phyloP scores from a whole-genome alignment of 2,113 vertebrate species.

The Sander vitreus region DNA sequence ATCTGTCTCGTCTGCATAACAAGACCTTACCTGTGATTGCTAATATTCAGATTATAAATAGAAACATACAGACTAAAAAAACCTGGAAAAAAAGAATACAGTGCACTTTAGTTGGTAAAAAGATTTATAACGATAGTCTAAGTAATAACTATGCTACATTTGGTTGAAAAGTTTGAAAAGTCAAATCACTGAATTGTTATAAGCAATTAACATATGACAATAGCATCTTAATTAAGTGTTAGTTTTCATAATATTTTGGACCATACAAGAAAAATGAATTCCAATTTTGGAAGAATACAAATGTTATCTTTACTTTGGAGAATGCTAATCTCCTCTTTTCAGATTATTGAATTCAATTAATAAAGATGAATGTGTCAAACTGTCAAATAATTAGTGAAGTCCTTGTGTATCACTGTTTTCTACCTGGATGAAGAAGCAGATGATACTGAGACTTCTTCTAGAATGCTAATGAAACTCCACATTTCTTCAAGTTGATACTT shows the following conservation, averaged over 20 bases:
- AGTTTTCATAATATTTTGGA: neutral
- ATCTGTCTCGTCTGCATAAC: neutral
- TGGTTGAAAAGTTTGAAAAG: neutral
- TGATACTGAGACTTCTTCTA: neutral
- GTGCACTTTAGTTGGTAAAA: neutral
- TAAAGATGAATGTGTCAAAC: neutral
- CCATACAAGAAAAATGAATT: neutral
- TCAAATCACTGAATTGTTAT: neutral
- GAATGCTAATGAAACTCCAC: constrained; percentile 11
- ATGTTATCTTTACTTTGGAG: neutral
- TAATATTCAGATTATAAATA: too few species aligned
- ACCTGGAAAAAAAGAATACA: too few species aligned
- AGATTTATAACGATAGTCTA: neutral
- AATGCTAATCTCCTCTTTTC: neutral
- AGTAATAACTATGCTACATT: neutral
- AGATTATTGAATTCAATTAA: constrained; percentile 7
- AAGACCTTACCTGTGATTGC: too few species aligned
- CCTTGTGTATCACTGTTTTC: neutral
- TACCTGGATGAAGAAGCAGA: neutral
- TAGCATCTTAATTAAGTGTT: neutral
- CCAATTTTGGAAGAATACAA: neutral
- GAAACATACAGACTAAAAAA: too few species aligned
- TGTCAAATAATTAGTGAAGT: neutral
- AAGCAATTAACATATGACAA: neutral
- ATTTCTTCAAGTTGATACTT: constrained; percentile 24